Base-by-base conservation (phyloP, 2,797 vertebrate species). In the Varecia variegata region DNA sequence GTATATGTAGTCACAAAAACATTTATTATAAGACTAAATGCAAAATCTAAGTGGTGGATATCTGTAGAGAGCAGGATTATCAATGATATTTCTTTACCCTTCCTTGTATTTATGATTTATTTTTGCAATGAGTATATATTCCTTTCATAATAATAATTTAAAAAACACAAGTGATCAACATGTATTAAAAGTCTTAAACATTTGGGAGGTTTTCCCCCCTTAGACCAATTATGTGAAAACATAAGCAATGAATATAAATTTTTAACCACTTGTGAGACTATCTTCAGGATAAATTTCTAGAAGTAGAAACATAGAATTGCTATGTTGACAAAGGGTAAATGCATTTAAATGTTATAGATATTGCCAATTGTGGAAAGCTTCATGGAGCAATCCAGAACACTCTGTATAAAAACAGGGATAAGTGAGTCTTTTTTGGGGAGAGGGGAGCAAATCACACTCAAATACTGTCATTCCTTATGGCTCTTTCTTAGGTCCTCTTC, bases 171-270 rank as follows among this genome's bases (percentile, higher is more conserved):
- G 27, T 50, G 62, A 81, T 80, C 56, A 88, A 82, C 11, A 88
- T 15, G 3, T 83, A 91, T 95, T 73, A 73, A 47, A 90, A 90
- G 40, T 84, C 45, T 79, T 25, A 82, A 92, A 73, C 23, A 80
- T 32, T 5, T 74, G 38, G 23, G 80, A 68, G 50, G 56, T 17
- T 23, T 67, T 43, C 80, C 8, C 32, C 30, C 56, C 47, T 74
- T 45, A 27, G 82, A 94, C n/a, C 79, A 40, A 89, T 85, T 85
- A 80, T 68, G 17, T 96, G 65, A 89, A 35, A 96, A 79, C 35
- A 87, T 18, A 58, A 77, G n/a, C 40, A 90, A 45, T 47, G 11
- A 92, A 94, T 7, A 6, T 35, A 87, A 52, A 40, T 52, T 25
- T 73, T 87, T 82, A 74, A 40, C 67, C 52, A 83, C 47, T 9